phyloP scores from a whole-genome alignment of 2,888 invertebrate species.

The Flexamia atlantica region DNA sequence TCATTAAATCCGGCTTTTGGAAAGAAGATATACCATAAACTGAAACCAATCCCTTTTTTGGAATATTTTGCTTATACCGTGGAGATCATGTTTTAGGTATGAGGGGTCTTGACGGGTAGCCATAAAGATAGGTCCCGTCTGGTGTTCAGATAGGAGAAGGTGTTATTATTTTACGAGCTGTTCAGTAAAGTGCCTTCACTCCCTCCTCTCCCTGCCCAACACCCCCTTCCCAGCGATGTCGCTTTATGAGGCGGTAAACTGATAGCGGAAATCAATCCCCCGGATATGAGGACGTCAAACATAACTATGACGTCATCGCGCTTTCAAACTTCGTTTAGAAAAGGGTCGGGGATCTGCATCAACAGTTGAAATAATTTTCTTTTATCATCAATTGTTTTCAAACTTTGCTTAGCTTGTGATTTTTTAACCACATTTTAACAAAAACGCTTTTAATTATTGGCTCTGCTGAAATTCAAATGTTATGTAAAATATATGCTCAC shows the following conservation, averaged over 20 bases:
- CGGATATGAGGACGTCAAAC: slow-evolving; percentile 40
- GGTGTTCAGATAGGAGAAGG: slow-evolving; percentile 28
- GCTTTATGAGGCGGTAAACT: slow-evolving; percentile 57
- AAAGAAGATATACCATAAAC: no score
- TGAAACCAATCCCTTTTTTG: no score
- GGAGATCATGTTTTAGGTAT: neutral
- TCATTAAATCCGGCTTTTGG: no score
- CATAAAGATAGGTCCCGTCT: slow-evolving; percentile 39
- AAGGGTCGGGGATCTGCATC: no score
- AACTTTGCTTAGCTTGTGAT: no score
- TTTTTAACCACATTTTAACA: no score
- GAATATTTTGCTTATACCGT: neutral
- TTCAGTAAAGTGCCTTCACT: slow-evolving; percentile 38
- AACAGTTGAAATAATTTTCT: no score
- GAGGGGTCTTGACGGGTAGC: neutral
- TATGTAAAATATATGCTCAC: no score
- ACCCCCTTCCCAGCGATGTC: slow-evolving; percentile 1
- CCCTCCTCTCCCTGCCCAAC: neutral
- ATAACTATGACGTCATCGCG: slow-evolving; percentile 1
- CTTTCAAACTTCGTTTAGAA: neutral
- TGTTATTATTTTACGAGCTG: slow-evolving; percentile 53
- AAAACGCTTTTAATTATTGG: no score
- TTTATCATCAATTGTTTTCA: no score
- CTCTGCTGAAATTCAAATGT: no score
- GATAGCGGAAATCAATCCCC: slow-evolving; percentile 44